Percentiles rank a stretch among this genome's conserved stretches.
Evolutionary conservation across 2,888 invertebrate genomes (phyloP).

Genomic region (Isoperla grammatica): DNA sequence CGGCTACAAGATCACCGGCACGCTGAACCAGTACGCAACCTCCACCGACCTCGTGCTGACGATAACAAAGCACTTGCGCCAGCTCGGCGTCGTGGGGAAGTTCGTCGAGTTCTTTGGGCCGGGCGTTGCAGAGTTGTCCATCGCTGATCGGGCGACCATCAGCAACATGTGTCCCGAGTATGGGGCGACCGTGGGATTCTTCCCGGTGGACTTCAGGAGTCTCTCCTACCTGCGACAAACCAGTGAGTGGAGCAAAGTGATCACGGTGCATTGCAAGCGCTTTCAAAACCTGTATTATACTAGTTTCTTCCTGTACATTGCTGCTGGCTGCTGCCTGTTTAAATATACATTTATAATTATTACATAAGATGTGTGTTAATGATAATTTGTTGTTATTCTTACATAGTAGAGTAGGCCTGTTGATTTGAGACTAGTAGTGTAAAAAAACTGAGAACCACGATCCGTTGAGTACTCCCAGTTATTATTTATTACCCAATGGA

Average conservation of each 20-base stretch:
- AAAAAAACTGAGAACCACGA: no score
- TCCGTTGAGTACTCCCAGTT: no score
- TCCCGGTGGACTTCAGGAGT: conserved; percentile 81
- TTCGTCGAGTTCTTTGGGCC: conserved; percentile 99
- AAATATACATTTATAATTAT: no score
- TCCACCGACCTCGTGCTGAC: conserved; percentile 97
- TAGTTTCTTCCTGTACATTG: no score
- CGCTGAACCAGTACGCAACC: conserved; percentile 75
- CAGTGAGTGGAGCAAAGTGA: conserved; percentile 47
- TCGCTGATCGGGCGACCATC: conserved; percentile 96
- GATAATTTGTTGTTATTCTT: no score
- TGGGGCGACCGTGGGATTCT: conserved; percentile 93
- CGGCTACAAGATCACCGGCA: conserved; percentile 84
- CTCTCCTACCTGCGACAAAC: conserved; percentile 81
- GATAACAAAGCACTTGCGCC: conserved; percentile 90
- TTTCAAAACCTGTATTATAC: no score
- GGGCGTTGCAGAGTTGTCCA: conserved; percentile 82
- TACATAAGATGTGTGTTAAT: no score
- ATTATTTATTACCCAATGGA: no score
- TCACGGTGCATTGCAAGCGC: no score
- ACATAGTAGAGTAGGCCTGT: no score
- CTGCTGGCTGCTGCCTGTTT: no score
- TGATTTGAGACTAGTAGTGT: no score
- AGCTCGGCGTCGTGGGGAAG: conserved; percentile 94
- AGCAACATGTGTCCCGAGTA: conserved; percentile 99